Conservation (phyloP, 1,140 invertebrate species). For the Drosophila ercepeae region DNA sequence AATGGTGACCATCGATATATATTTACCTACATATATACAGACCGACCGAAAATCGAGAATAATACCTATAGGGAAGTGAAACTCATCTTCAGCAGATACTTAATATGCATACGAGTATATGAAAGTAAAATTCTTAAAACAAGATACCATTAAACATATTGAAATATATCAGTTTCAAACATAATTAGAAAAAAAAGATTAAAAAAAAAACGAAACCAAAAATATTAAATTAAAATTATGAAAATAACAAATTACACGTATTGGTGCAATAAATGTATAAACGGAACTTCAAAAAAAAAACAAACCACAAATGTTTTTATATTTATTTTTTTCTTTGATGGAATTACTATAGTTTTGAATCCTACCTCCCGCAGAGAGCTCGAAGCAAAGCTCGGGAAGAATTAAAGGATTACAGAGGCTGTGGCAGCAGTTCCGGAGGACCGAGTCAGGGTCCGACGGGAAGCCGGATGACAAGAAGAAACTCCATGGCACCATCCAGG, state of each 20-base stretch:
- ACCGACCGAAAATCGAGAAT: constrained; percentile 6
- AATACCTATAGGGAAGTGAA: constrained; percentile 14
- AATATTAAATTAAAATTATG: constrained; percentile 34
- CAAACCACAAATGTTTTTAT: constrained; percentile 36
- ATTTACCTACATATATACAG: constrained; percentile 65
- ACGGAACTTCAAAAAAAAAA: constrained; percentile 55
- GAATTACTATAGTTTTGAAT: not conserved
- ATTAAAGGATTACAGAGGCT: constrained; percentile 12
- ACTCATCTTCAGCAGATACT: constrained; percentile 28
- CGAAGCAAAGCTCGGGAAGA: not conserved
- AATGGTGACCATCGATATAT: constrained; percentile 79
- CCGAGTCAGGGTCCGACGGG: not conserved
- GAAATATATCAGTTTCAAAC: constrained; percentile 78
- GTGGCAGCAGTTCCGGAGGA: constrained; percentile 34
- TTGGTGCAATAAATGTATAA: constrained; percentile 83
- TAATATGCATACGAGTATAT: constrained; percentile 38
- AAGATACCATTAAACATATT: constrained; percentile 55
- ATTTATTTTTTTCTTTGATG: not conserved
- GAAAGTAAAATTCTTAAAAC: constrained; percentile 50
- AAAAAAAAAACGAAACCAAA: constrained; percentile 43
- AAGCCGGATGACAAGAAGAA: not conserved
- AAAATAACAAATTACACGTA: constrained; percentile 62
- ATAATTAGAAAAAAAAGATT: constrained; percentile 44
- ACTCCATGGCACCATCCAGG: constrained; percentile 38
- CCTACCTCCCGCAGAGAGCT: constrained; percentile 3